Percentiles rank a stretch among this genome's conserved stretches.
Evolutionary conservation across 2,888 invertebrate genomes (phyloP).

Genomic region (Aphrophora alni): DNA sequence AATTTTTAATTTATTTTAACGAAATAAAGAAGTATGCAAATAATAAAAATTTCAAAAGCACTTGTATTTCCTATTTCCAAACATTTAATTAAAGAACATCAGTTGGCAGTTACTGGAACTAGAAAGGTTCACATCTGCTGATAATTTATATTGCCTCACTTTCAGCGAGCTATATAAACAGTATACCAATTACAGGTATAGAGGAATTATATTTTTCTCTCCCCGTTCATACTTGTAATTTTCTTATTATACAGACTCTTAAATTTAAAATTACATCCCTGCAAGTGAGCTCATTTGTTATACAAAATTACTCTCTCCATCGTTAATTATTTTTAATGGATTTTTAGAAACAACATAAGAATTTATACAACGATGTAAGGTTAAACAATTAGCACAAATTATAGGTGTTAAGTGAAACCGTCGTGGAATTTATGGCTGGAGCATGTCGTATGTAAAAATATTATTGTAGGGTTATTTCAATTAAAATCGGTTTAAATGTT

Average conservation of each 20-base stretch:
- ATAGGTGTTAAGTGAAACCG: neutral
- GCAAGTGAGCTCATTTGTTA: neutral
- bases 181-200: neutral
- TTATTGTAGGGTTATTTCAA: neutral
- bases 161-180: neutral
- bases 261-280: neutral
- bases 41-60: too few species aligned
- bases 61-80: too few species aligned
- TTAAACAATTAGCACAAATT: constrained; percentile 6
- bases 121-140: neutral
- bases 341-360: neutral
- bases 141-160: neutral
- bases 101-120: neutral
- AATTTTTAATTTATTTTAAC: too few species aligned
- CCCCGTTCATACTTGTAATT: neutral
- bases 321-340: constrained; percentile 3
- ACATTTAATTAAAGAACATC: neutral
- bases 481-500: neutral
- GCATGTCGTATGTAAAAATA: neutral
- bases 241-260: neutral
- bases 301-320: neutral
- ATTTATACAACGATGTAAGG: neutral
- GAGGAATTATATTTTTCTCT: neutral
- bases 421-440: neutral
- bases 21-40: too few species aligned